Evolutionary conservation across 2,888 invertebrate genomes (phyloP), one percentile per base, ranked within the genome.

Genomic region (Heliconius hortense): DNA sequence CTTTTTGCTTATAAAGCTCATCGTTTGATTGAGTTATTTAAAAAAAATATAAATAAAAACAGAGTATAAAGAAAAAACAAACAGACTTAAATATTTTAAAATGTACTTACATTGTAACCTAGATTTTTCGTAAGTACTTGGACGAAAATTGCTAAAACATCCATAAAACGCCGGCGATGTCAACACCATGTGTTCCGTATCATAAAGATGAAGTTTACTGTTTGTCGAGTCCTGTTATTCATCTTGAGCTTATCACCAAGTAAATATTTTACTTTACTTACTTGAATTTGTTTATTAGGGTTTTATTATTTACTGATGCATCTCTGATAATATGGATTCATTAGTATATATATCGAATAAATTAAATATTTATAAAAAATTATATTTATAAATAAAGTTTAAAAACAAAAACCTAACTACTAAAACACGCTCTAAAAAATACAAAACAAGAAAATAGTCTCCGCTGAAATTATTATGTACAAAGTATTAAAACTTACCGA

Each of bases 161-260:
- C 78, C 77, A 80, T 83, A 84, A 84, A 85, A 80, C 80, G 79
- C 81, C 80, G 78, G 71, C 53, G 62, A 78, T 79, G 82, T 82
- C 82, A 79, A 79, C 80, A 78, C 81, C 81, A 79, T 82, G 80
- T 84, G 84, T 83, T 83, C 80, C 81, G 80, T 80, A 77, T 81
- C 82, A 81, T 83, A 85, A 84, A 83, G 72, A 81, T 79, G 63
- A 78, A 81, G 80, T 78, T 79, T 74, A 72, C 59, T 78, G 77
- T 78, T 77, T 80, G 78, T 81, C 80, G 63, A n/a, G 56, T 68
- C 26, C 68, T 70, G 69, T 48, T 63, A 69, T 71, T 39, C 62
- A 31, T 63, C 72, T 72, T 60, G 26, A 39, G 35, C 39, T 35
- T 71, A 69, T 69, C 68, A 69, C 31, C 53, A 69, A 53, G 31